Percentiles rank a stretch among this genome's conserved stretches.
These are phyloP conservation scores for Megaceryle alcyon DNA, from an alignment of 2,797 vertebrate species.

Conservation along the genomic window DNA sequence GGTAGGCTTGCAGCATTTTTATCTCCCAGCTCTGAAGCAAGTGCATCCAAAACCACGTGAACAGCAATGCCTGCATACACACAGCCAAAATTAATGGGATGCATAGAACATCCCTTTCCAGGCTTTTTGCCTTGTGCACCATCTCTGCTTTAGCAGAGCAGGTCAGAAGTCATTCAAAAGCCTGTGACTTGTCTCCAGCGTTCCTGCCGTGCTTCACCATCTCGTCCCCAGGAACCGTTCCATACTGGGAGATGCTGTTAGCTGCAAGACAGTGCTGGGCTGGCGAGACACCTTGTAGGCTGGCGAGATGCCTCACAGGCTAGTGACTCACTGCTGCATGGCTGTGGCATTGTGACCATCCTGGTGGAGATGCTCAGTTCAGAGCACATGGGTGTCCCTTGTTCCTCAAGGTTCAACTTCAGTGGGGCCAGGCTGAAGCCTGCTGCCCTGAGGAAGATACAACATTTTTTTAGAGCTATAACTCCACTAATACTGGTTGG, in stretches of 20 bases:
- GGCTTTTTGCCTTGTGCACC: not conserved
- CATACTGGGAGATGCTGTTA: not conserved
- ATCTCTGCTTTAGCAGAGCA: fast-evolving
- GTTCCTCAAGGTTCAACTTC: not conserved
- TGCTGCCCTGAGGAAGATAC: not conserved
- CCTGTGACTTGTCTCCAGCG: not conserved
- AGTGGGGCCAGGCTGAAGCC: not conserved
- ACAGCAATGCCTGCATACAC: fast-evolving
- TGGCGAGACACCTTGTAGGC: not conserved
- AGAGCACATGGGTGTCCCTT: fast-evolving
- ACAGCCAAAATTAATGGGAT: not conserved
- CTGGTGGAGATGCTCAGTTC: not conserved
- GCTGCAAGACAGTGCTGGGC: fast-evolving
- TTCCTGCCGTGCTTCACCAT: fast-evolving
- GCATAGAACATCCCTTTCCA: not conserved
- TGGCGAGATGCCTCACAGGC: not conserved
- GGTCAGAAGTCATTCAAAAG: not conserved
- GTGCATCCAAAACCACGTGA: fast-evolving
- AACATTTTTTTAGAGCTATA: not conserved
- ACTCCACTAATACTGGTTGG: not conserved
- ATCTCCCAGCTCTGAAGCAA: not conserved
- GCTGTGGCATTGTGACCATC: fast-evolving
- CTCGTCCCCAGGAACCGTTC: not conserved
- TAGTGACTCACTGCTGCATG: not conserved
- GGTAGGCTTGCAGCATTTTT: not conserved